Base-by-base conservation (phyloP, 2,113 vertebrate species). In the Propithecus coquereli region DNA sequence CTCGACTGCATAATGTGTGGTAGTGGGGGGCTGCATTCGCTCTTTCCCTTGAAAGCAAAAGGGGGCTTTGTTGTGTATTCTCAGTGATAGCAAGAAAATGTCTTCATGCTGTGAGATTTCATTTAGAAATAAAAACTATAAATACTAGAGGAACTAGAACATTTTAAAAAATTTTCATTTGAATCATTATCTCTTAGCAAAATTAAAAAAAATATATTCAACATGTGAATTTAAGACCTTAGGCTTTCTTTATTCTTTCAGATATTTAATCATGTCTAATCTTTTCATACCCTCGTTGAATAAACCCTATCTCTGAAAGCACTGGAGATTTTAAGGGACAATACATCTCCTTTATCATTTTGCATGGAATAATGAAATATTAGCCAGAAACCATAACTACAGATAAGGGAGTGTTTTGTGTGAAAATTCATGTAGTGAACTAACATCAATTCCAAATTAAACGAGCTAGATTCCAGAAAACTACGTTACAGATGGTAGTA, bases 401-500 rank as follows among this genome's bases (percentile, higher is more conserved):
- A 96, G 77, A 95, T 82, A 87, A 97, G 40, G 87, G n/a, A 81
- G 18, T 90, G 34, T 86, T 87, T 32, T 61, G 6, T 88, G 76
- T 77, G 77, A 81, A 94, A 94, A 94, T 61, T 8, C 86, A 66
- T 57, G n/a, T 65, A 91, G 83, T 83, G 71, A 90, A 85, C 76
- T 81, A 97, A 90, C 83, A 95, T 96, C 93, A 96, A 95, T 87
- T 94, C 89, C 54, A 97, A 95, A 94, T 85, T 88, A 96, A 97
- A 80, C 90, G 84, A 97, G 90, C 81, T 70, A 95, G 91, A 96
- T 96, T 97, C 94, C 95, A 96, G 84, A 96, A 94, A 97, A 96
- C 74, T 70, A 68, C 90, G 84, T 76, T 93, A 90, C 97, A 97
- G 97, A 98, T 97, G 97, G 97, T 66, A 89, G 95, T 73, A 97